Conservation (phyloP, 2,797 vertebrate genomes). For the Hipposideros larvatus region DNA sequence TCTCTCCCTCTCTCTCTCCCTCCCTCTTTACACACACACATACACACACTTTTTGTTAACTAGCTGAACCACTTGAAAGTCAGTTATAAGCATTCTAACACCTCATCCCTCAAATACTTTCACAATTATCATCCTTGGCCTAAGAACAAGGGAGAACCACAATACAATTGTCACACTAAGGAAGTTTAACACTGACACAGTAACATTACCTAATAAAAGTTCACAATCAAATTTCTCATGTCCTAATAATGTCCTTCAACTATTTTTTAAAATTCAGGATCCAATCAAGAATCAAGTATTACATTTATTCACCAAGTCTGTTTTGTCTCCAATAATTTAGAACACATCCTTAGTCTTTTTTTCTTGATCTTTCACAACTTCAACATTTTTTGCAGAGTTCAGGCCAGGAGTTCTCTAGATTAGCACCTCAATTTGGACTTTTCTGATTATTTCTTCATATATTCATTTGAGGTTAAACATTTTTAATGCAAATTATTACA, state of each 20-base stretch:
- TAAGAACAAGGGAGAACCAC: background rate
- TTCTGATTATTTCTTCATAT: background rate
- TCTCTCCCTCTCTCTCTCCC: background rate
- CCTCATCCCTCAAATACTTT: background rate
- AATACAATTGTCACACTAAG: background rate
- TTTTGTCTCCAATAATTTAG: background rate
- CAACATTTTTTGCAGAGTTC: background rate
- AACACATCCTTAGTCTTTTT: background rate
- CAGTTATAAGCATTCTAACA: background rate
- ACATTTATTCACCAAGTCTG: background rate
- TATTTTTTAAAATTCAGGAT: background rate
- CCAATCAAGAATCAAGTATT: background rate
- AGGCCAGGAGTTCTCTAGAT: background rate
- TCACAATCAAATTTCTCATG: background rate
- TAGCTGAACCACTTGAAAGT: background rate
- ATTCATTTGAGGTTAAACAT: background rate
- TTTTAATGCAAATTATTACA: background rate
- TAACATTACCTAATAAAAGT: background rate
- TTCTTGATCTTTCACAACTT: conserved; percentile 4
- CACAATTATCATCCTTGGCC: background rate
- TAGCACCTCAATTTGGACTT: background rate
- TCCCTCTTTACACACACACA: background rate
- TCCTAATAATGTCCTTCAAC: background rate
- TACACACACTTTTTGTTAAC: background rate
- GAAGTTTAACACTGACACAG: background rate